Conservation (phyloP, 2,797 vertebrate genomes). For the Oryzias dopingdopingensis region DNA sequence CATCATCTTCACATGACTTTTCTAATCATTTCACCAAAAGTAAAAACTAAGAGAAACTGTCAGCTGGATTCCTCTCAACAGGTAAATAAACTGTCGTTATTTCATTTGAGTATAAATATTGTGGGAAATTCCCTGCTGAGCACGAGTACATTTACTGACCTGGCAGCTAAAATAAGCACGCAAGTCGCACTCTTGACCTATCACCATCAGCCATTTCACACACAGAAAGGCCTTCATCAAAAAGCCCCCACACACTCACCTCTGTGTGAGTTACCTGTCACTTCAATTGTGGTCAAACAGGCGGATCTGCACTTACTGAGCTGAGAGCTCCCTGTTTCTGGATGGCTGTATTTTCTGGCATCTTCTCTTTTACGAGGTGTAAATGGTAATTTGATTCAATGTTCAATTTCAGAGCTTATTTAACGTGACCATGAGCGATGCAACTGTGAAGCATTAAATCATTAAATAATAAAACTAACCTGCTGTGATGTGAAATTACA, state of each 20-base stretch:
- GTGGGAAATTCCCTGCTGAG: neutral
- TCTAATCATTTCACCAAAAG: slow-evolving; percentile 8
- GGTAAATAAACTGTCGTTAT: no score
- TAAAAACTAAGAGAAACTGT: neutral
- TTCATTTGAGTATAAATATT: neutral
- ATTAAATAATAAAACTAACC: no score
- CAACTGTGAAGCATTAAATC: neutral
- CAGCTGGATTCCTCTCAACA: neutral
- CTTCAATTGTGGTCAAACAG: slow-evolving; percentile 33
- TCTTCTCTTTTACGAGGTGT: slow-evolving; percentile 9
- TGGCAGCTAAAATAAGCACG: slow-evolving; percentile 20
- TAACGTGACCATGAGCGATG: neutral
- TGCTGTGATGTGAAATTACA: no score
- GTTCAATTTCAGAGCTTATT: neutral
- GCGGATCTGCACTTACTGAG: slow-evolving; percentile 39
- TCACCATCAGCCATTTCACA: neutral
- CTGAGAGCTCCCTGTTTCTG: slow-evolving; percentile 19
- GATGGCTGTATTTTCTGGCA: slow-evolving; percentile 5
- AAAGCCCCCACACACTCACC: no score
- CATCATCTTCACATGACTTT: slow-evolving; percentile 1
- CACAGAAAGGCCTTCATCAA: slow-evolving; percentile 3
- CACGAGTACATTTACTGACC: neutral
- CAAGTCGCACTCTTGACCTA: slow-evolving; percentile 10
- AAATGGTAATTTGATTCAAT: slow-evolving; percentile 7
- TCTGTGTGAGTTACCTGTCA: slow-evolving; percentile 49